These are phyloP conservation scores for Drosophila setosimentum DNA, from an alignment of 2,888 invertebrate species.

Conservation along the genomic window DNA sequence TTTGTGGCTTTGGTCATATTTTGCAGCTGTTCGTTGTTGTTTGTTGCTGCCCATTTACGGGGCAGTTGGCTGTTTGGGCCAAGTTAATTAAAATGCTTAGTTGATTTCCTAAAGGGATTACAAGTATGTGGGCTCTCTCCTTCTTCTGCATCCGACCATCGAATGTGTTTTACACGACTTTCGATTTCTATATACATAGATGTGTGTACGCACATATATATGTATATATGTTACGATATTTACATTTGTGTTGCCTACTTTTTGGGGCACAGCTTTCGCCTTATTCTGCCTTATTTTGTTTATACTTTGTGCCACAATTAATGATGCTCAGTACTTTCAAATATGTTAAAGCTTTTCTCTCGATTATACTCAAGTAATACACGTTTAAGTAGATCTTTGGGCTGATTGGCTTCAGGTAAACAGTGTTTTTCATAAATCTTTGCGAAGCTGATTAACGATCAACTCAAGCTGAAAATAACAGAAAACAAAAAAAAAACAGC, in stretches of 20 bases:
- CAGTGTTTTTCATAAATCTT: background rate
- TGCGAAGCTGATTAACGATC: background rate
- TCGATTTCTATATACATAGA: slow-evolving; percentile 1
- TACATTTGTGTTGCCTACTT: slow-evolving; percentile 26
- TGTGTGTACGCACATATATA: too few relatives aligned
- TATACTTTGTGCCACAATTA: background rate
- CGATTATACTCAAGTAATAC: background rate
- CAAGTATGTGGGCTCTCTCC: slow-evolving; percentile 31
- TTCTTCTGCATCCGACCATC: background rate
- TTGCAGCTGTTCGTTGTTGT: slow-evolving; percentile 39
- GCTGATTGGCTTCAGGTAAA: background rate
- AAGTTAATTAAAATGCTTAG: slow-evolving; percentile 77
- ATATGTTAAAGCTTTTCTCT: background rate
- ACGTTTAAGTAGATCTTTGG: background rate
- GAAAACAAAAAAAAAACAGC: background rate
- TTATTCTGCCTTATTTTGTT: background rate
- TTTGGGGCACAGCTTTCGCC: slow-evolving; percentile 1
- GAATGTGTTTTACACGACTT: slow-evolving; percentile 40
- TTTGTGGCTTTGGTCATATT: slow-evolving; percentile 75
- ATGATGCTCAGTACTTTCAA: background rate
- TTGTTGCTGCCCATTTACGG: slow-evolving; percentile 27
- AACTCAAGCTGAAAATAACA: background rate
- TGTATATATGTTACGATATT: background rate
- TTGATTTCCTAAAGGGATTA: slow-evolving; percentile 77
- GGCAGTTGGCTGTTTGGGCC: slow-evolving; percentile 31